Evolutionary conservation across 2,113 vertebrate species (phyloP).

Genomic region (Nycticorax nycticorax): DNA sequence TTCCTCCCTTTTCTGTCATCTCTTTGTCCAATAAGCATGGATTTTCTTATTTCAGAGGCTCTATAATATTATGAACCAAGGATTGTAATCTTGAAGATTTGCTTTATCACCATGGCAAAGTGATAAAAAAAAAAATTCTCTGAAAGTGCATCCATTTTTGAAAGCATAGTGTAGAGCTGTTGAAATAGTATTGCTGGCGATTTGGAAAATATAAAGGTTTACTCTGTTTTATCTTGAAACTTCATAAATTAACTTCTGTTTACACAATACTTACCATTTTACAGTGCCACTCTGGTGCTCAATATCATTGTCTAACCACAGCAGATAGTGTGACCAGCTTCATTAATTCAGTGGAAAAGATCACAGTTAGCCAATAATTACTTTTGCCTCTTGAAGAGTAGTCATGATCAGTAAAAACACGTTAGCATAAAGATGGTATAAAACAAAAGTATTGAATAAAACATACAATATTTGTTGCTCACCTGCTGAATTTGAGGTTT

Average conservation of each 20-base stretch:
- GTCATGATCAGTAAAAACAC: background rate
- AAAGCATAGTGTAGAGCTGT: constrained; percentile 9
- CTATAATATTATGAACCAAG: constrained; percentile 60
- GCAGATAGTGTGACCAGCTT: background rate
- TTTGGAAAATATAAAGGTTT: background rate
- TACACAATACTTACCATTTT: background rate
- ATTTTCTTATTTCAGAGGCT: constrained; percentile 59
- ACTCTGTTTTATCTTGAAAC: background rate
- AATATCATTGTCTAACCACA: background rate
- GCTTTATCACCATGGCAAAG: constrained; percentile 51
- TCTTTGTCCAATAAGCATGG: constrained; percentile 67
- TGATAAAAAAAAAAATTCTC: background rate
- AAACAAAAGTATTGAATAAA: background rate
- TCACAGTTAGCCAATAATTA: background rate
- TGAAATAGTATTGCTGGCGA: background rate
- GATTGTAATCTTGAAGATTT: constrained; percentile 54
- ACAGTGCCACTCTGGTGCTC: background rate
- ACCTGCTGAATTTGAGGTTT: background rate
- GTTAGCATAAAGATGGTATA: background rate
- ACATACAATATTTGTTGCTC: background rate
- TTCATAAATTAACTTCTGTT: background rate
- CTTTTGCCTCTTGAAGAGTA: background rate
- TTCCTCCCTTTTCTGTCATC: background rate
- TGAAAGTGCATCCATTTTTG: constrained; percentile 7
- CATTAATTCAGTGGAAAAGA: background rate